Base-by-base conservation (phyloP, 2,888 invertebrate species). In the Philereme vetulata region DNA sequence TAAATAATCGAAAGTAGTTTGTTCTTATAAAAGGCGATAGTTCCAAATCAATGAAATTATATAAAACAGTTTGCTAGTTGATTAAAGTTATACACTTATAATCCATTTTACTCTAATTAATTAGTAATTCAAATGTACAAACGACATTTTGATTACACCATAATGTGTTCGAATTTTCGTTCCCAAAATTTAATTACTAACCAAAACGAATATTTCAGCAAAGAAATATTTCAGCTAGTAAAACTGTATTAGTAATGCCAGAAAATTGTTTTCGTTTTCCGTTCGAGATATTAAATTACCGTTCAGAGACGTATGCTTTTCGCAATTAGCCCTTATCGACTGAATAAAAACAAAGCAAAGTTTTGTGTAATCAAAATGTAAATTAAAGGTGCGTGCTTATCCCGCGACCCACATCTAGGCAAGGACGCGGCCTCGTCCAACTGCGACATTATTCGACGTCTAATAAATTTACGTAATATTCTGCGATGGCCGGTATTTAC, bases 321-420 rank as follows among this genome's bases (percentile, higher is more conserved):
- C 74, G 77, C 84, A 88, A 88, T 89, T 90, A 88, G 70, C 60
- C 58, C 72, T 85, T 84, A 84, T 83, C 81, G 76, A 79, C 75
- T 74, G 65, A 56, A 72, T 69, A 71, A 76, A 82, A 80, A 82
- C 76, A 78, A 79, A 77, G 72, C 71, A 71, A 57, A 65, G 62
- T 70, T 64, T 72, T 69, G 76, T 72, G 82, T 85, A 89, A 89
- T 91, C 84, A 86, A 88, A 88, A 91, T 92, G 91, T 85, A 90
- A 91, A 92, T 90, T 72, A 78, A 82, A 82, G 82, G 84, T 84
- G 82, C 77, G 52, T 70, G 67, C 82, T 90, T 90, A 90, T 91
- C 91, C 90, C 76, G 66, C 82, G 90, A 82, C 91, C 92, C 81
- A 92, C 86, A 90, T 91, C 90, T 88, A 63, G 59, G 75, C 84